Conservation (phyloP, 2,888 invertebrate genomes). For the Amphipyra tragopoginis region DNA sequence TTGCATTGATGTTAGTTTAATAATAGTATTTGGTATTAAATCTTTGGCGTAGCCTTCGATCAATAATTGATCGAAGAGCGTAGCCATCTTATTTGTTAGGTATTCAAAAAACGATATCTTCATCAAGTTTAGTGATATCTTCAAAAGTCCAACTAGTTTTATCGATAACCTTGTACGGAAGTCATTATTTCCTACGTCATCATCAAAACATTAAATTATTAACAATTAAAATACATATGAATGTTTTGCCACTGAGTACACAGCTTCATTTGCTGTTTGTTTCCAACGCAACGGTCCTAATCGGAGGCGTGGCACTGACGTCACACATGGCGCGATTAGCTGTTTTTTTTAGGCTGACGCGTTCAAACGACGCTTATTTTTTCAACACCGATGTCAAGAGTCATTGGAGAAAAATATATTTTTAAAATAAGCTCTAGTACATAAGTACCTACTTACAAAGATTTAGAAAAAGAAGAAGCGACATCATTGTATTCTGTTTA, state of each 20-base stretch:
- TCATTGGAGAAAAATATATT: constrained; percentile 7
- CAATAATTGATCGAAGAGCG: too few species aligned
- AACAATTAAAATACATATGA: constrained; percentile 7
- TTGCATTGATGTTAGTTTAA: too few species aligned
- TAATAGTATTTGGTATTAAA: too few species aligned
- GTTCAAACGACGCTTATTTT: constrained; percentile 8
- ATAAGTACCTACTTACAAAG: too few species aligned
- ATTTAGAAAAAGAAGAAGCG: constrained; percentile 18
- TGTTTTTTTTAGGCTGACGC: constrained; percentile 35
- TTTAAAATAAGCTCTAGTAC: constrained; percentile 11
- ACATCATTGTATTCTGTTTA: not conserved
- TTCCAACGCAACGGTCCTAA: constrained; percentile 47
- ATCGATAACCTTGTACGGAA: constrained; percentile 10
- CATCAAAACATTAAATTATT: not conserved
- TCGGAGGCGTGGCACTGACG: constrained; percentile 73
- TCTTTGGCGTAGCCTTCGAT: too few species aligned
- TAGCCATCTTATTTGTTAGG: too few species aligned
- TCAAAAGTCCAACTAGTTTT: too few species aligned
- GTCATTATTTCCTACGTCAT: constrained; percentile 18
- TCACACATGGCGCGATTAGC: constrained; percentile 58
- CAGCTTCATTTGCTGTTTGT: constrained; percentile 34
- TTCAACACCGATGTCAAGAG: constrained; percentile 24
- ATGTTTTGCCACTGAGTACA: constrained; percentile 4
- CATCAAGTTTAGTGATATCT: too few species aligned
- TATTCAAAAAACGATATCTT: too few species aligned